Evolutionary conservation across 2,113 vertebrate genomes (phyloP).

Genomic region (Benitochromis conjunctus): DNA sequence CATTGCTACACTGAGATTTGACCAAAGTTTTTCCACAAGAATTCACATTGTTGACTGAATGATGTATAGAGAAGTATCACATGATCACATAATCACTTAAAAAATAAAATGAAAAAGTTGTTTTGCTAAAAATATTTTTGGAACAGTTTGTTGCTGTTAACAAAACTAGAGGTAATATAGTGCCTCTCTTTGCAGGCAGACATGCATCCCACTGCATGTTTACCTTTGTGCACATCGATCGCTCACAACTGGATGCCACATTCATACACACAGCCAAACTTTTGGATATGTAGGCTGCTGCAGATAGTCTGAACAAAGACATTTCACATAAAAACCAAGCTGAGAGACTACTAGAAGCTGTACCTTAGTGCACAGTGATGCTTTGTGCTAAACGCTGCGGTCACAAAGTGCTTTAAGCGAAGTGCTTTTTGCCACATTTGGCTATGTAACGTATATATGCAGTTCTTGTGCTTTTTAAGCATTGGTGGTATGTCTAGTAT

Average conservation of each 20-base stretch:
- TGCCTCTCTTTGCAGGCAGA: neutral
- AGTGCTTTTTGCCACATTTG: neutral
- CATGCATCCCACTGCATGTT: neutral
- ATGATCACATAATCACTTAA: neutral
- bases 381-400: neutral
- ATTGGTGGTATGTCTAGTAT: neutral
- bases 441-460: neutral
- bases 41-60: neutral
- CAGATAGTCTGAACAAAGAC: neutral
- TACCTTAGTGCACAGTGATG: neutral
- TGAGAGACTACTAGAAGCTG: neutral
- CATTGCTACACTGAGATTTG: neutral
- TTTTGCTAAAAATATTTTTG: neutral
- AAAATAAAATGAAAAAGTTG: neutral
- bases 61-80: neutral
- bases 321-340: neutral
- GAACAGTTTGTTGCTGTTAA: neutral
- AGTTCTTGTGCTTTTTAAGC: neutral
- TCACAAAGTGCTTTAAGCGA: too few species aligned
- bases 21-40: neutral
- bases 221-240: neutral
- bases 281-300: neutral
- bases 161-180: neutral
- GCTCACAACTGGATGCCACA: neutral
- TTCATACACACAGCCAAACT: neutral